A percentile compares a stretch with the other conserved stretches of the same genome.
phyloP scores from a whole-genome alignment of 2,888 invertebrate species.

The Meiosimyza platycephala region DNA sequence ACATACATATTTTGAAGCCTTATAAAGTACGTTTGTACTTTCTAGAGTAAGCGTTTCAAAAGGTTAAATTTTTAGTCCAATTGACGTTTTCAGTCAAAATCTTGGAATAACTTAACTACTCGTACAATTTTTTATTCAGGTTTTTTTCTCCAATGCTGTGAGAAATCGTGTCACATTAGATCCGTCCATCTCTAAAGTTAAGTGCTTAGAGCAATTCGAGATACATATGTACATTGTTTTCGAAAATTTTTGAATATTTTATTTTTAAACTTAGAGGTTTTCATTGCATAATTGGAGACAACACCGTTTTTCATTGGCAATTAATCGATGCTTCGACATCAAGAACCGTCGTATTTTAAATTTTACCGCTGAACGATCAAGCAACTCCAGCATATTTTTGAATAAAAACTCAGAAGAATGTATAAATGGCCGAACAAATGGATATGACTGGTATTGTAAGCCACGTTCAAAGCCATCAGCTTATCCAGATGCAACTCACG shows the following conservation, averaged over 20 bases:
- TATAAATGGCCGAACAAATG: conserved; percentile 39
- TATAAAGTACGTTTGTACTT: too few species aligned
- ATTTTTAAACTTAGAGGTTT: conserved; percentile 37
- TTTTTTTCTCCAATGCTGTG: too few species aligned
- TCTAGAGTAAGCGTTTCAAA: too few species aligned
- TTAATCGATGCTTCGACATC: conserved; percentile 52
- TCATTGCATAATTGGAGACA: conserved; percentile 51
- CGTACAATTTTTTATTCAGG: too few species aligned
- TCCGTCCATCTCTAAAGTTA: too few species aligned
- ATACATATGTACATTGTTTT: background rate
- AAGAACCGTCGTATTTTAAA: conserved; percentile 51
- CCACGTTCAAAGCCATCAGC: conserved; percentile 59
- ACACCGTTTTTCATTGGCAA: conserved; percentile 48
- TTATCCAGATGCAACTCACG: conserved; percentile 60
- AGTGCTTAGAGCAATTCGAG: too few species aligned
- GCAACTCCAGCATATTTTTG: background rate
- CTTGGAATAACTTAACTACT: too few species aligned
- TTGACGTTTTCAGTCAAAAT: too few species aligned
- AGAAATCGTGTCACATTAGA: too few species aligned
- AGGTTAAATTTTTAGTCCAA: too few species aligned
- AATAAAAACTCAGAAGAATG: conserved; percentile 2
- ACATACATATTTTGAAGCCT: too few species aligned
- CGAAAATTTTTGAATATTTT: background rate
- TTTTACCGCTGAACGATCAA: conserved; percentile 45
- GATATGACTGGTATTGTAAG: conserved; percentile 62